A percentile compares a stretch with the other conserved stretches of the same genome.
Evolutionary conservation across 1,140 invertebrate species (phyloP).

Genomic region (Chironomus tepperi): DNA sequence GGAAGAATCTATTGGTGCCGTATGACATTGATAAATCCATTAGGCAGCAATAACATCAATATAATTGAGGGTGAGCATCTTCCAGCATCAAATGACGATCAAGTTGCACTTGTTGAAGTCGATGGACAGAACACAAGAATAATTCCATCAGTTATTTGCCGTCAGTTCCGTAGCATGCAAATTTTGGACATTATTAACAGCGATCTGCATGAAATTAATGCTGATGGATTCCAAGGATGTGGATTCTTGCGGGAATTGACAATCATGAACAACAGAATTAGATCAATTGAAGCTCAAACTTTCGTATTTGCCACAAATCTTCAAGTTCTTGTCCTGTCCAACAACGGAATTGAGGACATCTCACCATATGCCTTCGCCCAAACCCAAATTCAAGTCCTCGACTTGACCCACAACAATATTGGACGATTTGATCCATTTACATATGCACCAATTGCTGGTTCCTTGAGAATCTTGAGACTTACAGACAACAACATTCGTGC

Average conservation of each 20-base stretch:
- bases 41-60: background rate
- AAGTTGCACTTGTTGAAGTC: background rate
- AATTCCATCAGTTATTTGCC: background rate
- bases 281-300: background rate
- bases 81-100: background rate
- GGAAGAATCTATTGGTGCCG: background rate
- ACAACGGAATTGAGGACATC: background rate
- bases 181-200: background rate
- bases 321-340: background rate
- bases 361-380: background rate
- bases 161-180: background rate
- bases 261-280: background rate
- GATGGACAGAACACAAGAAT: background rate
- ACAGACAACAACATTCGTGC: background rate
- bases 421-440: background rate
- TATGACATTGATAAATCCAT: background rate
- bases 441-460: background rate
- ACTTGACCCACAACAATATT: background rate
- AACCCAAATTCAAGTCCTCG: background rate
- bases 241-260: background rate
- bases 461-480: background rate
- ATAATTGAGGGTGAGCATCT: background rate
- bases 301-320: background rate
- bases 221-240: background rate
- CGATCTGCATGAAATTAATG: background rate